Evolutionary conservation across 2,888 invertebrate species (phyloP).

Genomic region (Scaptomyza cyrtandrae): DNA sequence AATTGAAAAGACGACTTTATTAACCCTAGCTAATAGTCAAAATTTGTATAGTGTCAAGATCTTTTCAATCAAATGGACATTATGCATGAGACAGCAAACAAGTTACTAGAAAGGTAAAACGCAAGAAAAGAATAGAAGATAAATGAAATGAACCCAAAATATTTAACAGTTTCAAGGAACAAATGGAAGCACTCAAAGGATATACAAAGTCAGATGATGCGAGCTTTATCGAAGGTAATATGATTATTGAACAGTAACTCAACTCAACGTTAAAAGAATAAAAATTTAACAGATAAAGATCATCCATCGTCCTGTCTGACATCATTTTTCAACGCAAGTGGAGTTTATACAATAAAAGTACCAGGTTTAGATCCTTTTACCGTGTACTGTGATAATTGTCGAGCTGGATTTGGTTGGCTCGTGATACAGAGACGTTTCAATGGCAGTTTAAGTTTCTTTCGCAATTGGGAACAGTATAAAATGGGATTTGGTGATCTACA

Average conservation of each 20-base stretch:
- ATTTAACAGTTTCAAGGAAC: conserved; percentile 27
- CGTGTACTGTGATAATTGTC: conserved; percentile 55
- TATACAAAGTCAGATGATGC: background rate
- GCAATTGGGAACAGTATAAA: conserved; percentile 88
- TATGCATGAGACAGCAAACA: conserved; percentile 6
- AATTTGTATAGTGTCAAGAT: conserved; percentile 15
- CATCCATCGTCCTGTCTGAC: conserved; percentile 52
- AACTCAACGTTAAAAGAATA: too few relatives aligned
- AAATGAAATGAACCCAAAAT: background rate
- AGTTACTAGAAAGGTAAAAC: conserved; percentile 42
- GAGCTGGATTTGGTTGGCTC: conserved; percentile 87
- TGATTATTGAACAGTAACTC: background rate
- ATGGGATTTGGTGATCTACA: conserved; percentile 89
- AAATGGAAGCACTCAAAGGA: conserved; percentile 21
- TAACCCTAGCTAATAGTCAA: background rate
- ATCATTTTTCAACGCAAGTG: conserved; percentile 22
- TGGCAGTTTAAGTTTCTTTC: conserved; percentile 88
- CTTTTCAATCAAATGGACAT: conserved; percentile 14
- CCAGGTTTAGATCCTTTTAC: conserved; percentile 74
- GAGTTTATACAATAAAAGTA: conserved; percentile 63
- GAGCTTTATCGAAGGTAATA: background rate
- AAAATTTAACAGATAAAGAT: background rate
- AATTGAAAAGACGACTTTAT: background rate
- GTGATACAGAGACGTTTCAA: conserved; percentile 88
- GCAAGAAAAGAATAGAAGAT: background rate